Conservation (phyloP, 1,140 invertebrate genomes). For the Eulimnadia texana region DNA sequence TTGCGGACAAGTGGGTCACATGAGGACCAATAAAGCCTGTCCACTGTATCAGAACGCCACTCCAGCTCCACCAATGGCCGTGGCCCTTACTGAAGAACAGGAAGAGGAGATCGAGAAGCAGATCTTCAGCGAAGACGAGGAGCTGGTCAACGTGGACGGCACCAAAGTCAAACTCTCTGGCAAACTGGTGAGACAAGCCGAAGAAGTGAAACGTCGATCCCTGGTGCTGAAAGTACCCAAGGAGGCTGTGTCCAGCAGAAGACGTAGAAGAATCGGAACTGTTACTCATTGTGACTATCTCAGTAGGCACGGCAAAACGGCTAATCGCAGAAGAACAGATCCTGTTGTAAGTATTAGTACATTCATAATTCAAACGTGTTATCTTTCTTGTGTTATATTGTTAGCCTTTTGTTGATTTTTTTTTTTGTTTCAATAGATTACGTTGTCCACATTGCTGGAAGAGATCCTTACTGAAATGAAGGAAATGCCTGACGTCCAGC, state of each 20-base stretch:
- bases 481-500: slow-evolving; percentile 76
- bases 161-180: slow-evolving; percentile 71
- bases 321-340: slow-evolving; percentile 87
- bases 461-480: slow-evolving; percentile 87
- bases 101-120: slow-evolving; percentile 67
- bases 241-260: slow-evolving; percentile 49
- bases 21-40: slow-evolving; percentile 92
- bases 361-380: too few relatives aligned
- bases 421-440: slow-evolving; percentile 38
- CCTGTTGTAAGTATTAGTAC: slow-evolving; percentile 47
- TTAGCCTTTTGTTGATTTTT: too few relatives aligned
- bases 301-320: slow-evolving; percentile 68
- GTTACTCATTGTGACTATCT: slow-evolving; percentile 85
- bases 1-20: slow-evolving; percentile 74
- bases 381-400: too few relatives aligned
- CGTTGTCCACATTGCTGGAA: slow-evolving; percentile 82
- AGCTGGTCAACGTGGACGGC: slow-evolving; percentile 81
- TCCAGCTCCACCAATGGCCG: slow-evolving; percentile 44
- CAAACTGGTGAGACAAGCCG: slow-evolving; percentile 56
- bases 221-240: slow-evolving; percentile 72
- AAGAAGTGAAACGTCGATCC: slow-evolving; percentile 61
- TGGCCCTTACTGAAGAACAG: slow-evolving; percentile 61
- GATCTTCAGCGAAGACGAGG: slow-evolving; percentile 57
- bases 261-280: slow-evolving; percentile 44
- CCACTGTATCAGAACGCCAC: slow-evolving; percentile 67